phyloP scores from a whole-genome alignment of 2,888 invertebrate genomes.

The Ochropleura plecta region DNA sequence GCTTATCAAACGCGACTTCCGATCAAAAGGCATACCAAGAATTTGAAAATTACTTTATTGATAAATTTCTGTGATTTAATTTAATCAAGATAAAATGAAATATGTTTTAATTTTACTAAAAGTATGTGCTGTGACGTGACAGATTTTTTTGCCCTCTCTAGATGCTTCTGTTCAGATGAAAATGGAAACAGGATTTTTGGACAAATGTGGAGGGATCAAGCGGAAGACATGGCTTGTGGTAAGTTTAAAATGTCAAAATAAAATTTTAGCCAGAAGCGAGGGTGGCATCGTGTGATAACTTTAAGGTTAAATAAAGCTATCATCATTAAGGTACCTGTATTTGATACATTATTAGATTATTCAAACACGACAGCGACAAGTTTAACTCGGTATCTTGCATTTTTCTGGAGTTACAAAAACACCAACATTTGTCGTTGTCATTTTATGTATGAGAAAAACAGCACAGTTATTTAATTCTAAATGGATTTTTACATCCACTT shows the following conservation, averaged over 20 bases:
- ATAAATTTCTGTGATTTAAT: slow-evolving; percentile 15
- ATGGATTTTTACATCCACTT: slow-evolving; percentile 17
- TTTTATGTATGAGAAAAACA: slow-evolving; percentile 1
- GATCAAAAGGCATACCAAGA: slow-evolving; percentile 33
- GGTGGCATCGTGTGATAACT: no score
- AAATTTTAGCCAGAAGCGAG: not conserved
- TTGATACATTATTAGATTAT: slow-evolving; percentile 54
- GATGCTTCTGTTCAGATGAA: slow-evolving; percentile 92
- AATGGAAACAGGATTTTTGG: slow-evolving; percentile 92
- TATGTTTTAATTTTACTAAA: not conserved
- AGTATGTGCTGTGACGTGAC: not conserved
- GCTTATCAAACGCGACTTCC: slow-evolving; percentile 43
- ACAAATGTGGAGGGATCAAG: slow-evolving; percentile 90
- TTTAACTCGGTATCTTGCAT: slow-evolving; percentile 40
- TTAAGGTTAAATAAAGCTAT: not conserved
- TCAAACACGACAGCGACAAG: slow-evolving; percentile 15
- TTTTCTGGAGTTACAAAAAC: slow-evolving; percentile 21
- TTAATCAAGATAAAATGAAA: slow-evolving; percentile 1
- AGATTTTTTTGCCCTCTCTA: slow-evolving; percentile 71
- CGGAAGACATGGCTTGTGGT: slow-evolving; percentile 92
- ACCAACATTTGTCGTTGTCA: slow-evolving; percentile 12
- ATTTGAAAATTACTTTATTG: slow-evolving; percentile 15
- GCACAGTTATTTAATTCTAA: slow-evolving; percentile 19
- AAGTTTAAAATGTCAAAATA: slow-evolving; percentile 68
- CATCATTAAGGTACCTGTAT: slow-evolving; percentile 49